Base-by-base conservation (phyloP, 92 coral and sea anemone genomes). In the Zoanthus gigantus region DNA sequence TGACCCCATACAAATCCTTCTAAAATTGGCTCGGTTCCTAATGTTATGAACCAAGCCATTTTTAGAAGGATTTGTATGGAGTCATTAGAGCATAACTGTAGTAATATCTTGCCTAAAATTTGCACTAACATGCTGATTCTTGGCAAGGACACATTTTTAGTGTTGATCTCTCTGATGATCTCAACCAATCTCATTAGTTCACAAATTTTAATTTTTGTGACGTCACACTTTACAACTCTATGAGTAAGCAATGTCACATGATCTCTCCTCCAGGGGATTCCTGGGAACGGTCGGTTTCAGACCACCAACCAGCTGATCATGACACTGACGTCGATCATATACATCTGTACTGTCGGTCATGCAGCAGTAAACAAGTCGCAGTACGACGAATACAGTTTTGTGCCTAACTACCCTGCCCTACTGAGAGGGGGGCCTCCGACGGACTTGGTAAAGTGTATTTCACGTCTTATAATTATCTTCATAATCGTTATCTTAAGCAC, bases 321-420 rank as follows among this genome's bases (percentile, higher is more conserved):
- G 67, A 67, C 94, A 61, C 78, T 97, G 37, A 92, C 99, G 6
- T 95, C 97, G 53, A 97, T 97, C 74, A 87, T 97, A 46, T 97
- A 92, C 85, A 90, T 89, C 87, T 88, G 97, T 68, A 97, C 99
- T 10, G 99, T 92, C 13, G 95, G 96, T 7, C 96, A 97, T 76
- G 96, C 98, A 3, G 99, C 98, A 2, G 95, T 92, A 9, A 97
- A 95, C 53, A 92, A 90, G 29, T 93, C 99, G 18, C 99, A 97
- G 88, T 97, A 93, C 78, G 98, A 97, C 73, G 97, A 97, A 81
- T 97, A 95, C 58, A 97, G 98, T 56, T 97, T 86, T 88, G 82
- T 94, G 11, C 99, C 99, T 15, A 97, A 97, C 92, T 97, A 97
- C 81, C 99, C 99, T 0, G 82, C 99, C 48, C 77, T 93, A 10